phyloP scores from a whole-genome alignment of 2,113 vertebrate species.

The Brevimyrus niger region DNA sequence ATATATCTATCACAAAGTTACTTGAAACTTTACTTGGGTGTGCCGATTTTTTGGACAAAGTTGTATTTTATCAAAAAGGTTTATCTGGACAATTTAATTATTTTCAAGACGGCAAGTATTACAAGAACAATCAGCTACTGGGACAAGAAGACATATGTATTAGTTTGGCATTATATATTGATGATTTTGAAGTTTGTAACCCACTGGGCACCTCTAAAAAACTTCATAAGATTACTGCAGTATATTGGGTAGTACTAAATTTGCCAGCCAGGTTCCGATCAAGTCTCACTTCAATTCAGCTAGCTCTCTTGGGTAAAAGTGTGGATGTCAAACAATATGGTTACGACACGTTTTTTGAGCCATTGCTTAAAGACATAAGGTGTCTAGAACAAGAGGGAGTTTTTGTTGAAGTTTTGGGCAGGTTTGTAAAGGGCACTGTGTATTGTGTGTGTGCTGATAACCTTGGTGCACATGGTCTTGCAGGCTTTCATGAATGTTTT shows the following conservation, averaged over 20 bases:
- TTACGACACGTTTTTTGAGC: not conserved
- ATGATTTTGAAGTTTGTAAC: not conserved
- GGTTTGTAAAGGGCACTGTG: conserved; percentile 6
- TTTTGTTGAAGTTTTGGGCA: not conserved
- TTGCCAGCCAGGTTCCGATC: conserved; percentile 23
- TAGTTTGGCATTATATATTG: not conserved
- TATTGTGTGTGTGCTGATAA: conserved; percentile 33
- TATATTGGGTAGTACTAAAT: conserved; percentile 33
- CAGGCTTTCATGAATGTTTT: conserved; percentile 30
- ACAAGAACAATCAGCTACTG: not conserved
- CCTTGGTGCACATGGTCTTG: conserved; percentile 28
- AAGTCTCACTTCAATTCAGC: conserved; percentile 23
- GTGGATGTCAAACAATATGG: conserved; percentile 6
- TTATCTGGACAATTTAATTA: not conserved
- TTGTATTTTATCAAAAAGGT: not conserved
- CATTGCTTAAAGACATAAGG: not conserved
- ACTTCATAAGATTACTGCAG: conserved; percentile 26
- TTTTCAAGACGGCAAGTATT: not conserved
- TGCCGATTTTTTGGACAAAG: not conserved
- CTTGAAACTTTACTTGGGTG: not conserved
- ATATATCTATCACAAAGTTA: not conserved
- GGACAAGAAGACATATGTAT: not conserved
- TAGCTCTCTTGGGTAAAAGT: conserved; percentile 25
- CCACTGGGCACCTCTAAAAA: conserved; percentile 21
- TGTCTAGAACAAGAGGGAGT: not conserved